phyloP scores from a whole-genome alignment of 2,113 vertebrate species.

The Macheiramphus alcinus region DNA sequence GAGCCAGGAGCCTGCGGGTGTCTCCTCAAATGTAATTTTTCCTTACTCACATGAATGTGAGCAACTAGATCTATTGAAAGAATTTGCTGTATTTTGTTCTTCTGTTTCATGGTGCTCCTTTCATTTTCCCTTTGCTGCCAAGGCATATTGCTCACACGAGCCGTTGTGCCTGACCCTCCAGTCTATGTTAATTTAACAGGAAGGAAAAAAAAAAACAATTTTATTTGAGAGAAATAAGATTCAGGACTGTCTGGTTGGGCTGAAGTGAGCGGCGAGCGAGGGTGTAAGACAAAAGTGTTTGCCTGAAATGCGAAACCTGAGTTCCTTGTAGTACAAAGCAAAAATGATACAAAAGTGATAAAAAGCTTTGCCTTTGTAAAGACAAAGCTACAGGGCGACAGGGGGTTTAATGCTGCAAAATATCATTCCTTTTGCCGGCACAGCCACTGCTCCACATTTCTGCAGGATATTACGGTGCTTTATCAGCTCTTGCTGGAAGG shows the following conservation, averaged over 20 bases:
- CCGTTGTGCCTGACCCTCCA: neutral
- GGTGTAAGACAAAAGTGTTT: neutral
- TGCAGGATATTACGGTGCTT: neutral
- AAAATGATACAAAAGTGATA: neutral
- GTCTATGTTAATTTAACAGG: neutral
- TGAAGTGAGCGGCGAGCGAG: rapidly evolving
- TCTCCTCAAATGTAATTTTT: neutral
- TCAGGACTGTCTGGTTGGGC: neutral
- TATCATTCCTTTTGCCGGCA: neutral
- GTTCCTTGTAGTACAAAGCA: neutral
- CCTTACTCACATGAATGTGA: neutral
- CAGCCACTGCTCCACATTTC: rapidly evolving
- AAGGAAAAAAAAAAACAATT: neutral
- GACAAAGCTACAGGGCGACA: rapidly evolving
- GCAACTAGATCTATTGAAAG: neutral
- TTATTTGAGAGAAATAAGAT: neutral
- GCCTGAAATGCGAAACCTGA: neutral
- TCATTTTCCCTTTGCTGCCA: neutral
- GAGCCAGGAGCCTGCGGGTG: constrained; percentile 1
- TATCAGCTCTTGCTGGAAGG: neutral
- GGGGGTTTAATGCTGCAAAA: neutral
- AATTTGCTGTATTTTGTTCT: neutral
- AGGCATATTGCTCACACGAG: neutral
- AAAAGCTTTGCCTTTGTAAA: neutral
- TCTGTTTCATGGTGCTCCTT: neutral